phyloP scores from a whole-genome alignment of 2,888 invertebrate species.

The Erannis defoliaria region DNA sequence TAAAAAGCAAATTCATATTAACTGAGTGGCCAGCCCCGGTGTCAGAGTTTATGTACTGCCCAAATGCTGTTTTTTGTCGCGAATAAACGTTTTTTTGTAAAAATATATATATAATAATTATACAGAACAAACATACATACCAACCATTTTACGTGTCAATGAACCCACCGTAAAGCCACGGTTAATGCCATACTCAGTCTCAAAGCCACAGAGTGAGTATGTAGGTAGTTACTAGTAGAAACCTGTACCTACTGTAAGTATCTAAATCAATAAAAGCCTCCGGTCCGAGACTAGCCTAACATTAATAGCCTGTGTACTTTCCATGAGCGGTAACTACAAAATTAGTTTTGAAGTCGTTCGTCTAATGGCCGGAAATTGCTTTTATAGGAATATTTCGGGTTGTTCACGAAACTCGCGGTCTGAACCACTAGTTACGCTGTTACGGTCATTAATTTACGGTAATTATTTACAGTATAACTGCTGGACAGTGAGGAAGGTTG shows the following conservation, averaged over 20 bases:
- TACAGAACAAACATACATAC: too few relatives aligned
- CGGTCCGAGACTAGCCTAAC: constrained; percentile 1
- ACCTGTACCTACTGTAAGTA: neutral
- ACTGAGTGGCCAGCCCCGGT: too few relatives aligned
- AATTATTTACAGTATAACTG: constrained; percentile 14
- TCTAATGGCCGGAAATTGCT: constrained; percentile 47
- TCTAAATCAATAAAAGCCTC: neutral
- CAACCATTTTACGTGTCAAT: too few relatives aligned
- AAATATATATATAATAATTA: too few relatives aligned
- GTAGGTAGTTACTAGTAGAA: too few relatives aligned
- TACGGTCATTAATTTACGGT: constrained; percentile 27
- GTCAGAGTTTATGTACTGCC: too few relatives aligned
- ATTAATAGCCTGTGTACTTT: constrained; percentile 6
- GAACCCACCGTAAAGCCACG: too few relatives aligned
- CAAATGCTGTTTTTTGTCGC: too few relatives aligned
- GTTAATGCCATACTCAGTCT: too few relatives aligned
- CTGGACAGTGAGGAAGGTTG: constrained; percentile 5
- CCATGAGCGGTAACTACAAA: constrained; percentile 15
- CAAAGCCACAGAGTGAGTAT: too few relatives aligned
- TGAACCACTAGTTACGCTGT: constrained; percentile 27
- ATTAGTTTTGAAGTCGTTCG: constrained; percentile 41
- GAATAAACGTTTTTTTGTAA: too few relatives aligned
- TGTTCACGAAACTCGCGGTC: constrained; percentile 22
- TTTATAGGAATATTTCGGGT: constrained; percentile 31
- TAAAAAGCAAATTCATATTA: too few relatives aligned